Base-by-base conservation (phyloP, 2,888 invertebrate genomes). In the Drosophila macrospina region DNA sequence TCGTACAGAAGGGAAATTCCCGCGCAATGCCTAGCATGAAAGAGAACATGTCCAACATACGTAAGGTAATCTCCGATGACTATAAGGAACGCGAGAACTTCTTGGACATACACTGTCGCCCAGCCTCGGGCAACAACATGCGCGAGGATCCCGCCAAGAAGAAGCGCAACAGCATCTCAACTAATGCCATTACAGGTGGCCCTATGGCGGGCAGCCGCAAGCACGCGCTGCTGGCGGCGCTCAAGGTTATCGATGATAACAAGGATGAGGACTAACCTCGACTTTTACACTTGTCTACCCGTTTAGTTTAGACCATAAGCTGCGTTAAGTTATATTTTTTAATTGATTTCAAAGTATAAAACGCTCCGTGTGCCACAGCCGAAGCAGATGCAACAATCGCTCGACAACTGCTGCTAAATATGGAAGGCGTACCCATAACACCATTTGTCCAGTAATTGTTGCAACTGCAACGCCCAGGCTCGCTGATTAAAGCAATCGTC, bases 231-330 rank as follows among this genome's bases (percentile, higher is more conserved):
- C 91, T 95, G 54, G 95, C 94, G 11, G 94, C 94, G 2, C 92
- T 95, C 65, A 94, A 94, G 80, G 94, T 94, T 20, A 95, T 95
- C 69, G 95, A 95, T 84, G 89, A 89, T 48, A 88, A 85, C 55
- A 87, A 89, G 62, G 85, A 84, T 30, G 84, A 90, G 62, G 90
- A 91, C 63, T 90, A 83, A 68, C 20, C 24, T 50, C 32, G 20
- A 47, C 47, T 15, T 36, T 48, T 48, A 15, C 56, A 37, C 42
- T n/a, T 36, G 44, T 41, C 36, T 60, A 54, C 45, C 34, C 61
- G 57, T 75, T 72, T 41, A 26, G 45, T 59, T 60, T 66, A 77
- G 73, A 54, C 44, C 51, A 39, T 65, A 78, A 80, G 69, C 69
- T 57, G 63, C 69, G 88, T 85, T 88, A 80, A 69, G 76, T 85